These are phyloP conservation scores for Trichacis sp. DNA, from an alignment of 2,888 invertebrate genomes.

Conservation along the genomic window DNA sequence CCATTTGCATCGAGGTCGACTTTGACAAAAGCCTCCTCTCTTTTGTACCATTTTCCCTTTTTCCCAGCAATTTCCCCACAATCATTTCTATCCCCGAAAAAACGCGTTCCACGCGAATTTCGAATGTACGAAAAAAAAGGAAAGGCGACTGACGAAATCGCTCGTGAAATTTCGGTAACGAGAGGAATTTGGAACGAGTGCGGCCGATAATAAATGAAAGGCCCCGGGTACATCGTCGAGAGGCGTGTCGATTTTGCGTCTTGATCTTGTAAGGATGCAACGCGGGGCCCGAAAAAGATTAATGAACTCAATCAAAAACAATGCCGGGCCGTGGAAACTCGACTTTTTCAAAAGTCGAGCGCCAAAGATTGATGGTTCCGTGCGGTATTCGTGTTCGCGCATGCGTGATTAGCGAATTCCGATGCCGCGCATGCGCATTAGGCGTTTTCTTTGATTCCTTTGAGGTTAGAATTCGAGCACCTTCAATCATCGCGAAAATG, in stretches of 20 bases:
- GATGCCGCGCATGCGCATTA: too few relatives aligned
- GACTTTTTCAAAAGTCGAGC: too few relatives aligned
- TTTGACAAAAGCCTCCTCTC: conserved; percentile 33
- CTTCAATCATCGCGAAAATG: background rate
- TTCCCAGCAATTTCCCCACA: background rate
- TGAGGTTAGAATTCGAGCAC: too few relatives aligned
- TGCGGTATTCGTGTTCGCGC: too few relatives aligned
- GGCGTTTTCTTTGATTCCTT: too few relatives aligned
- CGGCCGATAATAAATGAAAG: conserved; percentile 47
- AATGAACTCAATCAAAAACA: conserved; percentile 21
- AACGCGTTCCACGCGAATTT: background rate
- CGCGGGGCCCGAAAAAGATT: conserved; percentile 30
- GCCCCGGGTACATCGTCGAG: conserved; percentile 28
- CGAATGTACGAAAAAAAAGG: background rate
- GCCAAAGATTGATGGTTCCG: too few relatives aligned
- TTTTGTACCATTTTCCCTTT: conserved; percentile 2
- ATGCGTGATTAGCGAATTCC: too few relatives aligned
- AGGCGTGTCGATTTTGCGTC: conserved; percentile 37
- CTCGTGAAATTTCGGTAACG: conserved; percentile 43
- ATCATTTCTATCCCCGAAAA: background rate
- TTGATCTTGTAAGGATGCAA: conserved; percentile 24
- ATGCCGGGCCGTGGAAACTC: too few relatives aligned
- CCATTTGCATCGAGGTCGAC: conserved; percentile 40
- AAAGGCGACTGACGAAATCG: too few relatives aligned
- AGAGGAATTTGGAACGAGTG: conserved; percentile 67